Evolutionary conservation across 2,797 vertebrate genomes (phyloP).

Genomic region (Anguilla pacifica): DNA sequence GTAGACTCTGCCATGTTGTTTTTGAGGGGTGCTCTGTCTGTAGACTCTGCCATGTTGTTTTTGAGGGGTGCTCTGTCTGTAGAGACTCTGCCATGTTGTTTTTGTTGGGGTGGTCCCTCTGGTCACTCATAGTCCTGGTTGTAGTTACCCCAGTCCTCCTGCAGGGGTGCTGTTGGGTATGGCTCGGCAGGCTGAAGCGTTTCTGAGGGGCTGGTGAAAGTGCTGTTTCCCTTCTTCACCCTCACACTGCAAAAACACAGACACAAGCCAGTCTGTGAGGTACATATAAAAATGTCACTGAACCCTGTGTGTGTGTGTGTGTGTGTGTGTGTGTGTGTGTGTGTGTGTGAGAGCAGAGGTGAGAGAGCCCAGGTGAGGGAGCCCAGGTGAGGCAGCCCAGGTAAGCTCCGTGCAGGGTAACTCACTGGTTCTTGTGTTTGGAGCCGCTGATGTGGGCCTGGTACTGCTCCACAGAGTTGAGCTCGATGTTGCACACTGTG

Average conservation of each 20-base stretch:
- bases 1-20: too few species aligned
- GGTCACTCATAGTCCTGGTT: conserved; percentile 52
- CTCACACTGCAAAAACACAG: conserved; percentile 39
- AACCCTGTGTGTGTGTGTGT: too few species aligned
- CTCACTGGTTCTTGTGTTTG: conserved; percentile 98
- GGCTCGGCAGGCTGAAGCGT: conserved; percentile 44
- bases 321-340: too few species aligned
- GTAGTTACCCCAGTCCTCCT: conserved; percentile 58
- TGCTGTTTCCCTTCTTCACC: conserved; percentile 62
- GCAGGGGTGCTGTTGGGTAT: conserved; percentile 1
- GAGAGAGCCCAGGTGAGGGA: too few species aligned
- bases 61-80: neutral
- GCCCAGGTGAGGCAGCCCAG: neutral
- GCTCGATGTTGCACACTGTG: conserved; percentile 88
- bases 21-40: too few species aligned
- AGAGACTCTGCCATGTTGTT: too few species aligned
- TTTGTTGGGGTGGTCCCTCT: neutral
- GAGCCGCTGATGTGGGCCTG: conserved; percentile 95
- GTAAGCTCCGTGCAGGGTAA: conserved; percentile 40
- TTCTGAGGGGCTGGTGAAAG: conserved; percentile 32
- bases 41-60: too few species aligned
- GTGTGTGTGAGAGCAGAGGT: too few species aligned
- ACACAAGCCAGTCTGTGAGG: neutral
- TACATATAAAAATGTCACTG: too few species aligned
- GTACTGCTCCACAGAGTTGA: conserved; percentile 98